These are phyloP conservation scores for Scotopteryx bipunctaria DNA, from an alignment of 2,888 invertebrate genomes.

Conservation along the genomic window DNA sequence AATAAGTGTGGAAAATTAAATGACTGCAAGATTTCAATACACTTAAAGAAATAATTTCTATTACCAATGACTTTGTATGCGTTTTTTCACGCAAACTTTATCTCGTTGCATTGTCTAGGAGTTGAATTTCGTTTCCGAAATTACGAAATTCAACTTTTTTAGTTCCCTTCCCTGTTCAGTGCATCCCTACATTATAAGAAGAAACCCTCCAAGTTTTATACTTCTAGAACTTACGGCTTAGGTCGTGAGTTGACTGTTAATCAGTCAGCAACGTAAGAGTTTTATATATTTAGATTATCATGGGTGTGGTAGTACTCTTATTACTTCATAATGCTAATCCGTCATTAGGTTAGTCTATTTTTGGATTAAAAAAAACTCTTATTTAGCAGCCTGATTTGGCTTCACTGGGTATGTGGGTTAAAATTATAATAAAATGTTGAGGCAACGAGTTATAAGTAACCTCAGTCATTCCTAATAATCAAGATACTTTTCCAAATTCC, in stretches of 20 bases:
- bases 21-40: not conserved
- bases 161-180: no score
- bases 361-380: slow-evolving; percentile 24
- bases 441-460: not conserved
- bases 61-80: no score
- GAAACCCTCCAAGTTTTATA: no score
- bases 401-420: slow-evolving; percentile 22
- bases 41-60: no score
- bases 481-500: not conserved
- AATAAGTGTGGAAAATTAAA: not conserved
- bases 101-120: no score
- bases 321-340: slow-evolving; percentile 24
- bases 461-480: not conserved
- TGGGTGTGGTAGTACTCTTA: slow-evolving; percentile 12
- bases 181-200: no score
- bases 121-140: no score
- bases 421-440: slow-evolving; percentile 17
- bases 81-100: no score
- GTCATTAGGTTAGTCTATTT: slow-evolving; percentile 16
- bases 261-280: slow-evolving; percentile 1
- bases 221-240: no score
- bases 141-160: no score
- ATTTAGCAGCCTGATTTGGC: slow-evolving; percentile 13
- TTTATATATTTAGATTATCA: slow-evolving; percentile 12
- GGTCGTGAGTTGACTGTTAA: no score